Evolutionary conservation across 2,888 invertebrate species (phyloP), one percentile per base, ranked within the genome.

Genomic region (Papilio demoleus): DNA sequence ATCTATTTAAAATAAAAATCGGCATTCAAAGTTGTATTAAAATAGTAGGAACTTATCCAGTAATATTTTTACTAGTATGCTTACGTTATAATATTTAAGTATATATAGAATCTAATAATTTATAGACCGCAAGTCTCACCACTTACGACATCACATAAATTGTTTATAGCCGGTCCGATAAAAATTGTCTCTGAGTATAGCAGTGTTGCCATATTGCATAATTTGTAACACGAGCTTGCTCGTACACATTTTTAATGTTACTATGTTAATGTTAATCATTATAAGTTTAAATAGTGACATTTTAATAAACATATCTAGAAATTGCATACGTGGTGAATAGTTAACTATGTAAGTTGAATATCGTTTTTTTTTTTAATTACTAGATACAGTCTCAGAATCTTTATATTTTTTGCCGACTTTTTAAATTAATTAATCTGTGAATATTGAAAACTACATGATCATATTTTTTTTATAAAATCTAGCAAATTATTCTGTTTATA

Each of bases 101-200:
- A n/a, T 9, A 42, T 19, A 65, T 65, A 65, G n/a, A 38, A 59
- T 65, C 65, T 58, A 34, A 65, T 65, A 9, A 42, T 65, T 56
- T 65, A 59, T 42, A 24, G 53, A 38, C 27, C 27, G 38, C 27
- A 4, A 53, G 53, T 40, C 27, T 42, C 58, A 34, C 56, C 42
- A 42, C 45, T 65, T 58, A 65, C 45, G 65, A 65, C 42, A 45
- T 22, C 31, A 65, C 65, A 65, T 59, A 65, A 65, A 65, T 45
- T 65, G 56, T 65, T 65, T 65, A 65, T 59, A 42, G 65, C 34
- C 19, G 11, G 42, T 34, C 19, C 56, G 65, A 65, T 65, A 65
- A 65, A 65, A 65, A 65, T 65, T 58, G 65, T 65, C 42, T 45
- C 42, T 1, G 65, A 19, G 58, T 65, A 45, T 58, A 56, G 45